A percentile compares a stretch with the other conserved stretches of the same genome.
Evolutionary conservation across 2,113 vertebrate genomes (phyloP).

Genomic region (Axis porcinus): DNA sequence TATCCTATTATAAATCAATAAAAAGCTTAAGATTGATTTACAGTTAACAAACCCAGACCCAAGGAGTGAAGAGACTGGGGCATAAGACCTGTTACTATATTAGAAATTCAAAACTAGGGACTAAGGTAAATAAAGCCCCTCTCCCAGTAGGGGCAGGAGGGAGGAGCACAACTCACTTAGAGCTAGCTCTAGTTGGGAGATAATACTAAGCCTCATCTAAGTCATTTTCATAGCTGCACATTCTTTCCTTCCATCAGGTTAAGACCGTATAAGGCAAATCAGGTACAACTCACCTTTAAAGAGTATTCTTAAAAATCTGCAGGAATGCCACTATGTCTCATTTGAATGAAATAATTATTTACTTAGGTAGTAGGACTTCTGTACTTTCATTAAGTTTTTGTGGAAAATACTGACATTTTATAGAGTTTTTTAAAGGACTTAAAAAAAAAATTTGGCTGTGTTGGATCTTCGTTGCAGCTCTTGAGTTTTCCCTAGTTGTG

Average conservation of each 20-base stretch:
- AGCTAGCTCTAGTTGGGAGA: neutral
- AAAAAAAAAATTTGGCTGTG: neutral
- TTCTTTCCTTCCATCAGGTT: neutral
- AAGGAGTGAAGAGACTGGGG: neutral
- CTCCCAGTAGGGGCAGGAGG: rapidly evolving
- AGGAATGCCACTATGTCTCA: neutral
- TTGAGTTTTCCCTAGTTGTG: neutral
- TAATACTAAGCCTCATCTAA: neutral
- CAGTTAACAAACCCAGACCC: neutral
- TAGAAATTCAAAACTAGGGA: neutral
- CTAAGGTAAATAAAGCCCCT: neutral
- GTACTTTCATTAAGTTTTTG: neutral
- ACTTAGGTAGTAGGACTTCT: neutral
- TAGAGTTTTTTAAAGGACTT: neutral
- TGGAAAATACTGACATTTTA: neutral
- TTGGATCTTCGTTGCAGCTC: neutral
- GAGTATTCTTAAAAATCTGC: neutral
- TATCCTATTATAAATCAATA: neutral
- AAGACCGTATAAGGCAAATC: neutral
- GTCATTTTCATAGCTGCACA: neutral
- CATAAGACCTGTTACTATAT: neutral
- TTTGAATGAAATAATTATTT: neutral
- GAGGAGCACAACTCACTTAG: neutral
- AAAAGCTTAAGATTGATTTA: neutral
- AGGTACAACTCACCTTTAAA: neutral